phyloP scores from a whole-genome alignment of 2,888 invertebrate genomes.

The Homarus gammarus region DNA sequence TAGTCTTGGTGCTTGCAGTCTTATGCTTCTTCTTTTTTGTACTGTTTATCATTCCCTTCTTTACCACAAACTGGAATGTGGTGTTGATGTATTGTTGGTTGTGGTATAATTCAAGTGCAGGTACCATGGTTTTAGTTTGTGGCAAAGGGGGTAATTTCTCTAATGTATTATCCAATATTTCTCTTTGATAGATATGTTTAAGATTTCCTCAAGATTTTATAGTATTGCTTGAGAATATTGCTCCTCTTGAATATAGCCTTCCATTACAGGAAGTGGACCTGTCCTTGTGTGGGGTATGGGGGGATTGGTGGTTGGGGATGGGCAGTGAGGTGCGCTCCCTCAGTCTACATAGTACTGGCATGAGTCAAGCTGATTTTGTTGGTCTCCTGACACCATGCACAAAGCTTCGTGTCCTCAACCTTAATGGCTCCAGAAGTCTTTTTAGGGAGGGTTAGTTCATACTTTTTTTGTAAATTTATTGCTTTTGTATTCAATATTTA shows the following conservation, averaged over 20 bases:
- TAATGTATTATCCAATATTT: too few relatives aligned
- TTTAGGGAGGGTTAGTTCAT: conserved; percentile 68
- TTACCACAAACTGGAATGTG: too few relatives aligned
- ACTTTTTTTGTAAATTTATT: not conserved
- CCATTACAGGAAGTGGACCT: conserved; percentile 65
- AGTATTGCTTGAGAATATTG: not conserved
- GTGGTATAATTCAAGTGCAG: too few relatives aligned
- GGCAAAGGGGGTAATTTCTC: too few relatives aligned
- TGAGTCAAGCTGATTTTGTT: conserved; percentile 55
- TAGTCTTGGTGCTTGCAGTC: too few relatives aligned
- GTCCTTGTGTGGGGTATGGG: conserved; percentile 39
- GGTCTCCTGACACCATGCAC: conserved; percentile 52
- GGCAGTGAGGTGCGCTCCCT: conserved; percentile 51
- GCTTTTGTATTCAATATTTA: not conserved
- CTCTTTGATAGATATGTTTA: too few relatives aligned
- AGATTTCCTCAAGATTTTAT: too few relatives aligned
- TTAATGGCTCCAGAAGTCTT: conserved; percentile 61
- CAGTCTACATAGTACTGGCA: conserved; percentile 60
- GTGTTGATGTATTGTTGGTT: too few relatives aligned
- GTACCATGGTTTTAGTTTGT: too few relatives aligned
- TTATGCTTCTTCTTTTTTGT: too few relatives aligned
- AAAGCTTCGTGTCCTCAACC: conserved; percentile 54
- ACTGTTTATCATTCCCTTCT: too few relatives aligned
- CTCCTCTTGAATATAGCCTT: not conserved
- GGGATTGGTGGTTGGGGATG: conserved; percentile 40